A percentile compares a stretch with the other conserved stretches of the same genome.
Evolutionary conservation across 1,140 invertebrate genomes (phyloP).

Genomic region (Nymphalis io): DNA sequence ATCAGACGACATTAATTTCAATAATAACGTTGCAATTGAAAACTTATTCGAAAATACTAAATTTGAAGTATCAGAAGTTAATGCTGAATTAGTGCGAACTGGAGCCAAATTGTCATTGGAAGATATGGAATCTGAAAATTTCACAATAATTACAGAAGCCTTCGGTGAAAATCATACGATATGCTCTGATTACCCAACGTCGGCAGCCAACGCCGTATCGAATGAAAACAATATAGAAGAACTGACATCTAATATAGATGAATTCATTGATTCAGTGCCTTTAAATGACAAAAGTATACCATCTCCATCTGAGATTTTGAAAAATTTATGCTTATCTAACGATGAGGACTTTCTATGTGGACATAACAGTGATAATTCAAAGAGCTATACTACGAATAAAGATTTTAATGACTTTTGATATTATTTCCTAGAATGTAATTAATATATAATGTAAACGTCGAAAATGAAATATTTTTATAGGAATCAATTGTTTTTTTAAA

Average conservation of each 20-base stretch:
- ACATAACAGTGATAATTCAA: constrained; percentile 19
- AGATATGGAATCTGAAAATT: constrained; percentile 74
- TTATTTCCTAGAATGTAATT: not conserved
- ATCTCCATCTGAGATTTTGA: constrained; percentile 78
- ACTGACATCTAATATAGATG: constrained; percentile 53
- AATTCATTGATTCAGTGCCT: constrained; percentile 61
- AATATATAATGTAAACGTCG: no score
- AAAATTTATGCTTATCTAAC: constrained; percentile 78
- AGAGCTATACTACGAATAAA: constrained; percentile 38
- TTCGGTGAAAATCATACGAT: constrained; percentile 40
- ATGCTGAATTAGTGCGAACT: constrained; percentile 67
- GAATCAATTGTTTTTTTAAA: no score
- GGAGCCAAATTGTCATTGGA: constrained; percentile 73
- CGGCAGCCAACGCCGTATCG: not conserved
- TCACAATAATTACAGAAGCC: constrained; percentile 60
- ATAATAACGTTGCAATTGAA: constrained; percentile 18
- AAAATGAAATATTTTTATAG: no score
- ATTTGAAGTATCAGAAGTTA: constrained; percentile 68
- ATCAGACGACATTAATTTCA: constrained; percentile 13
- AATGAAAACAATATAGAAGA: constrained; percentile 39
- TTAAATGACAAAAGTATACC: constrained; percentile 68
- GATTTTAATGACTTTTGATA: constrained; percentile 50
- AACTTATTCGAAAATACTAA: constrained; percentile 29
- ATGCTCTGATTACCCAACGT: constrained; percentile 28
- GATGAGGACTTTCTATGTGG: constrained; percentile 37